Percentiles rank a stretch among this genome's conserved stretches.
Conservation (phyloP, 2,113 vertebrate genomes). For the Clarias gariepinus region DNA sequence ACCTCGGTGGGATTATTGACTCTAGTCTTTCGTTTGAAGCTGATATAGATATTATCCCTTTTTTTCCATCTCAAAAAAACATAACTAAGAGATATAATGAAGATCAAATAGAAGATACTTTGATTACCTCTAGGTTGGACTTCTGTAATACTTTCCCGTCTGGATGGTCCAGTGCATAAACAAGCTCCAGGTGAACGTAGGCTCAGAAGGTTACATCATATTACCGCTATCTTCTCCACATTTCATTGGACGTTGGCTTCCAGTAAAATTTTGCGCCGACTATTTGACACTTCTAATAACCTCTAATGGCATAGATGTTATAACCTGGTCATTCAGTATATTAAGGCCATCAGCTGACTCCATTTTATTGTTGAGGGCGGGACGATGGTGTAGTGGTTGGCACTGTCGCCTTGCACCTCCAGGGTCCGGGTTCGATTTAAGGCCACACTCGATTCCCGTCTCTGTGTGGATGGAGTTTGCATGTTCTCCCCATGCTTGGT, state of each 20-base stretch:
- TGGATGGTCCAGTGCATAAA: background rate
- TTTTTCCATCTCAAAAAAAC: background rate
- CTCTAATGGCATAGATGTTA: no score
- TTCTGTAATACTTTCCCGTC: background rate
- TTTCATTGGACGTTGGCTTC: background rate
- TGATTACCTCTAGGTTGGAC: background rate
- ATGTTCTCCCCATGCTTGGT: no score
- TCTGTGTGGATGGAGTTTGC: no score
- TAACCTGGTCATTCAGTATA: no score
- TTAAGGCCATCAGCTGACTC: no score
- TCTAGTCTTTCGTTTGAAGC: background rate
- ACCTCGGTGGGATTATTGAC: background rate
- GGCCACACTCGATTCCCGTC: no score
- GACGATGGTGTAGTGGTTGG: no score
- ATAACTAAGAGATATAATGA: background rate
- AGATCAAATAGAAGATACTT: background rate
- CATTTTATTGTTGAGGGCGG: no score
- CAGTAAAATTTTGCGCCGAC: background rate
- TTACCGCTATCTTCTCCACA: background rate
- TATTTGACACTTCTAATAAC: background rate
- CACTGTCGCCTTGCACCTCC: no score
- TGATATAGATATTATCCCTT: background rate
- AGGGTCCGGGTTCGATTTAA: no score
- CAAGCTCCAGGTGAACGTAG: background rate
- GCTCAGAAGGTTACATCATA: background rate